Percentiles rank a stretch among this genome's conserved stretches.
These are phyloP conservation scores for Istiophorus platypterus DNA, from an alignment of 2,113 vertebrate species.

Conservation along the genomic window DNA sequence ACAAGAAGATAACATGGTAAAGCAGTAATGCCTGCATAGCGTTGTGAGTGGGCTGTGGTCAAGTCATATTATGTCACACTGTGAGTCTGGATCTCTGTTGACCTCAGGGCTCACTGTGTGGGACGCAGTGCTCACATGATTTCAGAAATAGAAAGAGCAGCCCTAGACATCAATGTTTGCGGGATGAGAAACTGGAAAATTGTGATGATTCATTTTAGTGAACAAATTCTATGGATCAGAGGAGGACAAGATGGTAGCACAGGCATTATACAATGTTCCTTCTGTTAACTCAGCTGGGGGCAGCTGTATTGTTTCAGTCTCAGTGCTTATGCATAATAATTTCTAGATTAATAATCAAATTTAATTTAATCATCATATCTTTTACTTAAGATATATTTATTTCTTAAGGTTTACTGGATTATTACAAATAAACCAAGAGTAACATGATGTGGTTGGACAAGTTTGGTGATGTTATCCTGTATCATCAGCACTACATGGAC, in stretches of 20 bases:
- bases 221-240: neutral
- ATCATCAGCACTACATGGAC: neutral
- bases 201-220: constrained; percentile 34
- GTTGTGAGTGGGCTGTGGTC: constrained; percentile 33
- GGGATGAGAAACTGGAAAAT: constrained; percentile 8
- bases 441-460: neutral
- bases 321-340: neutral
- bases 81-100: constrained; percentile 12
- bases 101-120: constrained; percentile 30
- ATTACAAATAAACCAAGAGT: neutral
- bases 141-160: constrained; percentile 50
- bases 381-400: neutral
- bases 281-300: neutral
- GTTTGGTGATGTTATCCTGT: neutral
- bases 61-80: constrained; percentile 64
- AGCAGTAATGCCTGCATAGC: neutral
- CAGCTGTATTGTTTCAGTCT: neutral
- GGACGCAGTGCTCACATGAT: constrained; percentile 33
- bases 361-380: neutral
- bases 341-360: neutral
- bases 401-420: neutral
- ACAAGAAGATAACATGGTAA: neutral
- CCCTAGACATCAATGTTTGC: neutral
- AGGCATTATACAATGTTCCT: constrained; percentile 4
- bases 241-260: constrained; percentile 10